Percentiles rank a stretch among this genome's conserved stretches.
Conservation (phyloP, 2,888 invertebrate genomes). For the Leucozona laternaria region DNA sequence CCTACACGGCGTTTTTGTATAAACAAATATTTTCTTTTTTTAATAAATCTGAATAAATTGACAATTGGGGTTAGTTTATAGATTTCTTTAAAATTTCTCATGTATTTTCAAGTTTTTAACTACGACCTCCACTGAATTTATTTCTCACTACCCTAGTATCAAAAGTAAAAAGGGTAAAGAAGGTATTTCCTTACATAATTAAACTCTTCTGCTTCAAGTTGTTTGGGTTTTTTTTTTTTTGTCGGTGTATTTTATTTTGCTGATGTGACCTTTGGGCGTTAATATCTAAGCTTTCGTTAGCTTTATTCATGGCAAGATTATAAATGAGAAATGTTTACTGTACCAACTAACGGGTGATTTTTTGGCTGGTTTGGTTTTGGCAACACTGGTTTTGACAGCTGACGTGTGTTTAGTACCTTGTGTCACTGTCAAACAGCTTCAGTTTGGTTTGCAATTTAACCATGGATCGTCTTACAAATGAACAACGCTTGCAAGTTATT, state of each 20-base stretch:
- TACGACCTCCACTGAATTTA: neutral
- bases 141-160: neutral
- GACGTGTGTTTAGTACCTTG: too few species aligned
- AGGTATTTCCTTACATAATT: slow-evolving; percentile 17
- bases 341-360: too few species aligned
- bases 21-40: too few species aligned
- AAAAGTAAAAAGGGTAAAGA: slow-evolving; percentile 3
- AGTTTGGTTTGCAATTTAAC: too few species aligned
- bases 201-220: slow-evolving; percentile 22
- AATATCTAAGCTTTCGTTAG: slow-evolving; percentile 55
- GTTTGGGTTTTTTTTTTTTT: neutral
- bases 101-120: neutral
- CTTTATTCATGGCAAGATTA: slow-evolving; percentile 38
- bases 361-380: too few species aligned
- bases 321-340: slow-evolving; percentile 46
- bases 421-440: too few species aligned
- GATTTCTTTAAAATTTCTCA: neutral
- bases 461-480: too few species aligned
- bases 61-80: too few species aligned
- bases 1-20: too few species aligned
- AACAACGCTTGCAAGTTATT: too few species aligned
- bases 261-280: slow-evolving; percentile 53
- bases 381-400: too few species aligned
- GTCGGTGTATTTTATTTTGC: neutral
- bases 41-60: too few species aligned